Percentiles rank a stretch among this genome's conserved stretches.
phyloP scores from a whole-genome alignment of 2,888 invertebrate genomes.

The Gortyna flavago region DNA sequence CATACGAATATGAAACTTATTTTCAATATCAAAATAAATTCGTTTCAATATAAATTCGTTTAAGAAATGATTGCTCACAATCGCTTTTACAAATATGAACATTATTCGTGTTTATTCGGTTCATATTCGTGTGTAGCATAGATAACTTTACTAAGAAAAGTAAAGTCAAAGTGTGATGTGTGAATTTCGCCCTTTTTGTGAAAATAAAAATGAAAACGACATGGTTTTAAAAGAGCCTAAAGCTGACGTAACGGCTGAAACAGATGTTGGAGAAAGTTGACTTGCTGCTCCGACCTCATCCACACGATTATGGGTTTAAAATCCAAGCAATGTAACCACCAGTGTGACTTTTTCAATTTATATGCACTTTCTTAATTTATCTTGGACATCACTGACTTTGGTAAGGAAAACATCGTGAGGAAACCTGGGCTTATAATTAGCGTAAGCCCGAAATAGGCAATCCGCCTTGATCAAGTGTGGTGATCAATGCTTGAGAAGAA shows the following conservation, averaged over 20 bases:
- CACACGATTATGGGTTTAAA: background rate
- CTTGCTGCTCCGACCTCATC: background rate
- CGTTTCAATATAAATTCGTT: too few relatives aligned
- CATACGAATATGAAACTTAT: too few relatives aligned
- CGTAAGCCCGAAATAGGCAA: background rate
- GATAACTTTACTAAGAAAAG: background rate
- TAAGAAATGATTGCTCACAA: background rate
- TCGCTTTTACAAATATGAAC: background rate
- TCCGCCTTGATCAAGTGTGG: background rate
- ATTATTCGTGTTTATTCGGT: background rate
- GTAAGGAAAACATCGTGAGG: background rate
- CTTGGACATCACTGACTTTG: background rate
- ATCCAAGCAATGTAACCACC: background rate
- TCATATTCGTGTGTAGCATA: background rate
- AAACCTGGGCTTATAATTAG: background rate
- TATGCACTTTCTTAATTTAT: background rate
- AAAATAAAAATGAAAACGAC: background rate
- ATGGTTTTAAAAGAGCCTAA: background rate
- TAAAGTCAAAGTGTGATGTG: background rate
- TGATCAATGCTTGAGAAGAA: background rate
- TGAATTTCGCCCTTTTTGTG: background rate
- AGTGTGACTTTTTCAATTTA: background rate
- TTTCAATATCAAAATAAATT: too few relatives aligned
- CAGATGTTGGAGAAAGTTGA: background rate
- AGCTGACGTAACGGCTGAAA: background rate